Evolutionary conservation across 1,140 invertebrate species (phyloP), one percentile per base, ranked within the genome.

Genomic region (Saccostrea glomerata): DNA sequence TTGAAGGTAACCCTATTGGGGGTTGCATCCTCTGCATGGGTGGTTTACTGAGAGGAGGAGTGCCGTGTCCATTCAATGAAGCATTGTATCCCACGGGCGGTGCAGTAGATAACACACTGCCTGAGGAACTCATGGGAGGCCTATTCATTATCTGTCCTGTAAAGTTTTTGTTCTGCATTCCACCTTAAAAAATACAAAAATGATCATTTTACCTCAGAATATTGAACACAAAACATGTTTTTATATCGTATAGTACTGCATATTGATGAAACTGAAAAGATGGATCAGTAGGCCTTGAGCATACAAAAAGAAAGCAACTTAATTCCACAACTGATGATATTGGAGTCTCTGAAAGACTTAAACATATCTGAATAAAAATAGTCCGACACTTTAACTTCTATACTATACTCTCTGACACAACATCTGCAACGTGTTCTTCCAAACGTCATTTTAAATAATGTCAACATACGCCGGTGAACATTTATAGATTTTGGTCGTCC

Each of bases 11-110:
- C 20, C 82, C 82, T 23, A 56, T 9, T 55, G 40, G 55, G 40
- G 82, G 82, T n/a, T 23, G 82, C 82, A 84, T 84, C 23, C 55
- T 84, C 82, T 55, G 70, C 70, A 36, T 77, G n/a, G 82, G 82
- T 84, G 82, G 47, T 17, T n/a, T 84, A 84, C 54, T 85, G 11
- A 36, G 58, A 63, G 84, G 84, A 13, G 84, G 84, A 5, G 84
- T 85, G 15, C 84, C 84, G 36, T 85, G 84, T 36, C 84, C 84
- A 63, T 85, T 85, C 56, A 85, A 58, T n/a, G 84, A 58, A 25
- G 58, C 40, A 85, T 85, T 85, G 15, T 77, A 77, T 15, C 70
- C 25, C 70, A 36, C 3, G 0, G 70, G 30, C 11, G 30, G 13
- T 15, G 7, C 2, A 77, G 23, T 77, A 77, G 11, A 11, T 77